Evolutionary conservation across 2,797 vertebrate species (phyloP), one percentile per base, ranked within the genome.

Genomic region (Columba guinea): DNA sequence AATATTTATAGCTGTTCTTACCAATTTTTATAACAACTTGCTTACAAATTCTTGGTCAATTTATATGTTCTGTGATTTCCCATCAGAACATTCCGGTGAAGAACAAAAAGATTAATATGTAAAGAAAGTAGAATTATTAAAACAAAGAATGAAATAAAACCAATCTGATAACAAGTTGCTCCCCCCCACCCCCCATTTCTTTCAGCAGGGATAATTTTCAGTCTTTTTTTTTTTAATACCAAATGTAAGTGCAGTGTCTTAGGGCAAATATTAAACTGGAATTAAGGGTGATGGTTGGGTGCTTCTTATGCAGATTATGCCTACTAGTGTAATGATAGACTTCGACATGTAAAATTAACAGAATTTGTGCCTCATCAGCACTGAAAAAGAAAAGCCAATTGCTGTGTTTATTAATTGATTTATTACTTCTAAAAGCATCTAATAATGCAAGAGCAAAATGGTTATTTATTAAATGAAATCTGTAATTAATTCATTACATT

Each of bases 351-450:
- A 44, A 86, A 95, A 90, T 97, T 91, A 93, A 70, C 82, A 84
- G 73, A 90, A 78, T 78, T 85, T 87, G n/a, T 84, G 76, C 48
- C 80, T 94, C 6, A 7, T 91, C 87, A 94, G 56, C 58, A 67
- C 65, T 73, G 58, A 85, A 92, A 78, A 82, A 65, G 70, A 84
- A 84, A 86, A 83, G 37, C 48, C 18, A 48, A 82, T 95, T 49
- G 13, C 71, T 84, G 22, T 70, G 56, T 85, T 89, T 91, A 84
- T 89, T 81, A 89, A 83, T 89, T 93, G 67, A 71, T 92, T 89
- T 92, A 81, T 91, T 94, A 19, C 39, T 91, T 84, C 73, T 95
- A 91, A 94, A 94, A 93, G 55, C 62, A 56, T 78, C 73, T 88
- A 78, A 59, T 65, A 85, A 73, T 77, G 27, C 55, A 62, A 93